Conservation (phyloP, 2,113 vertebrate genomes). For the Electrona antarctica region DNA sequence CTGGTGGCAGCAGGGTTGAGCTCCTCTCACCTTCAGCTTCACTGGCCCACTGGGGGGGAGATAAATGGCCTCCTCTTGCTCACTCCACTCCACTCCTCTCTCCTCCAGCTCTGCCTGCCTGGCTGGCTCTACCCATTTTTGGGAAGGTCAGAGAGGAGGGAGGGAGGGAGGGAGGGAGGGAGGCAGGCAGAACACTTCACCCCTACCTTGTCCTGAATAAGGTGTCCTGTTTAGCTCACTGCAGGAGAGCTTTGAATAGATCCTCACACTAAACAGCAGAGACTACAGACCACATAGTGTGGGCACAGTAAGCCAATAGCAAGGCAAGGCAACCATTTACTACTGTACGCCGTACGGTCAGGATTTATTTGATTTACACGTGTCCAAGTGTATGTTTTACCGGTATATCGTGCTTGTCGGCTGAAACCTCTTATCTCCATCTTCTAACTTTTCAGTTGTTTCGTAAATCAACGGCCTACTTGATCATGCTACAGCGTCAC, state of each 20-base stretch:
- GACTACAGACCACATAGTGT: background rate
- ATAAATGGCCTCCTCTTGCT: constrained; percentile 71
- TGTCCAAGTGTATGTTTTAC: too few species aligned
- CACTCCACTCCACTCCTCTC: constrained; percentile 27
- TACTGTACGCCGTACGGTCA: too few species aligned
- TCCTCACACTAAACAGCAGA: background rate
- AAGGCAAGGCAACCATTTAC: too few species aligned
- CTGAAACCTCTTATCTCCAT: too few species aligned
- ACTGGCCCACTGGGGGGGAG: constrained; percentile 59
- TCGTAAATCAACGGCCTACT: too few species aligned
- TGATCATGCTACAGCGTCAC: too few species aligned
- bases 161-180: constrained; percentile 12
- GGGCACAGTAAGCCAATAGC: too few species aligned
- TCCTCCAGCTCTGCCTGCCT: constrained; percentile 40
- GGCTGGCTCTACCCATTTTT: constrained; percentile 61
- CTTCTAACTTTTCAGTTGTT: too few species aligned
- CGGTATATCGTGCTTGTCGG: too few species aligned
- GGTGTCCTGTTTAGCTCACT: constrained; percentile 54
- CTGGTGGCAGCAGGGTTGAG: constrained; percentile 50
- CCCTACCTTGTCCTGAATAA: constrained; percentile 58
- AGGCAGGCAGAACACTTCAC: constrained; percentile 2
- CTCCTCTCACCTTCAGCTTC: constrained; percentile 67
- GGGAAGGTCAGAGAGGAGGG: constrained; percentile 66
- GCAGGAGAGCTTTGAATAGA: constrained; percentile 26
- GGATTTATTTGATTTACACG: too few species aligned